Evolutionary conservation across 2,888 invertebrate species (phyloP).

Genomic region (Candidula unifasciata): DNA sequence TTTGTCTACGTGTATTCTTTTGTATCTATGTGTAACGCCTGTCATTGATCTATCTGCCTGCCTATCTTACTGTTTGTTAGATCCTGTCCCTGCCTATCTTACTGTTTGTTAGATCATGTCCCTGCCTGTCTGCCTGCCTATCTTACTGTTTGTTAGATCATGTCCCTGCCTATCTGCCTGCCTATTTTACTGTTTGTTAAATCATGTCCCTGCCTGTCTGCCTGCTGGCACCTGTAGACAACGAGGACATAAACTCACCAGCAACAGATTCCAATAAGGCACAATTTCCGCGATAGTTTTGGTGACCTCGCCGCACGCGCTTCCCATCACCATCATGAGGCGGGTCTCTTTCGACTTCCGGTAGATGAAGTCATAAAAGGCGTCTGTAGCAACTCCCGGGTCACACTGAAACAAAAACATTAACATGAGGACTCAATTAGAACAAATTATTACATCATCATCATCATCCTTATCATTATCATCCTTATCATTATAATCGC

Average conservation of each 20-base stretch:
- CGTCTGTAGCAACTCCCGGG: slow-evolving; percentile 92
- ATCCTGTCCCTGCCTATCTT: not conserved
- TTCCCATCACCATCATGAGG: slow-evolving; percentile 89
- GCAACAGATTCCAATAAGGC: slow-evolving; percentile 94
- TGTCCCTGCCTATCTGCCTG: slow-evolving; percentile 6
- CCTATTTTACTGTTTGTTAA: not conserved
- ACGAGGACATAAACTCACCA: slow-evolving; percentile 81
- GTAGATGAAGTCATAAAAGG: slow-evolving; percentile 94
- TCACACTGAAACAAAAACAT: slow-evolving; percentile 84
- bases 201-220: not conserved
- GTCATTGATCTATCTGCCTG: not conserved
- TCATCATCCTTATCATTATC: too few species aligned
- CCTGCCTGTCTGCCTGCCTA: not conserved
- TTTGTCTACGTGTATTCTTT: too few species aligned
- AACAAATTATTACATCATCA: too few species aligned
- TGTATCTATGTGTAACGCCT: too few species aligned
- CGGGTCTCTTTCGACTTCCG: slow-evolving; percentile 80
- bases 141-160: slow-evolving; percentile 16
- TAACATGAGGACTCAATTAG: too few species aligned
- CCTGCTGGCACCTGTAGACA: not conserved
- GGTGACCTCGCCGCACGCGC: slow-evolving; percentile 93
- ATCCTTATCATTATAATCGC: too few species aligned
- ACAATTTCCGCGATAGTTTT: slow-evolving; percentile 93
- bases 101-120: not conserved
- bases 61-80: not conserved